Base-by-base conservation (phyloP, 2,797 vertebrate genomes). In the Gastrophryne carolinensis region DNA sequence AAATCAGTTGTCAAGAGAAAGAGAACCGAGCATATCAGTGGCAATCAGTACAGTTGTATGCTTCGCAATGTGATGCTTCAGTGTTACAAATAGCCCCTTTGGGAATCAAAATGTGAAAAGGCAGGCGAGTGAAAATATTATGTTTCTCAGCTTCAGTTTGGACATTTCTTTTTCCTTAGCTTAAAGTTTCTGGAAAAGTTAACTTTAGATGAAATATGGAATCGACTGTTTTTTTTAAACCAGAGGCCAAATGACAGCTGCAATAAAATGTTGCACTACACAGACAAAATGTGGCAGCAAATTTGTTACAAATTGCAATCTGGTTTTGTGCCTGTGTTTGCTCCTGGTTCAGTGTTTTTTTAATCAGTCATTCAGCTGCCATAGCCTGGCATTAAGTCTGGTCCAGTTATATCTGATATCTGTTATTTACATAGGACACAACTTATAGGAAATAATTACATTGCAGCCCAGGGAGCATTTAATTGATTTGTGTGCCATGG, bases 241-340 rank as follows among this genome's bases (percentile, higher is more conserved):
- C 60, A 13, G 29, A 27, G 17, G 9, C 21, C 9, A 47, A 44
- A 63, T 63, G 37, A 63, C 39, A 63, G 60, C 37, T 39, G 2
- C n/a, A 39, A 39, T 39, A 13, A 13, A 39, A 39, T 56, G 24
- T 19, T 27, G 34, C 13, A 17, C 3, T 26, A 34, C 35, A 37
- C 8, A 24, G 24, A 35, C 6, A 26, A 50, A 27, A 54, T n/a
- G 5, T 56, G 64, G 39, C 30, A 49, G 50, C 50, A 68, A 32
- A 41, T 68, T 39, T 68, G 32, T 68, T 50, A 68, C 13, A 4
- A 32, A 23, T 9, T 27, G 24, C 19, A 68, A 67, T 54, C 30
- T 67, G 17, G 24, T 26, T 2, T 12, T 13, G n/a, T 39, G 7
- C n/a, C 8, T 54, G 34, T n/a, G 24, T 26, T 12, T 15, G 5